Evolutionary conservation across 2,797 vertebrate genomes (phyloP).

Genomic region (Trichosurus vulpecula): DNA sequence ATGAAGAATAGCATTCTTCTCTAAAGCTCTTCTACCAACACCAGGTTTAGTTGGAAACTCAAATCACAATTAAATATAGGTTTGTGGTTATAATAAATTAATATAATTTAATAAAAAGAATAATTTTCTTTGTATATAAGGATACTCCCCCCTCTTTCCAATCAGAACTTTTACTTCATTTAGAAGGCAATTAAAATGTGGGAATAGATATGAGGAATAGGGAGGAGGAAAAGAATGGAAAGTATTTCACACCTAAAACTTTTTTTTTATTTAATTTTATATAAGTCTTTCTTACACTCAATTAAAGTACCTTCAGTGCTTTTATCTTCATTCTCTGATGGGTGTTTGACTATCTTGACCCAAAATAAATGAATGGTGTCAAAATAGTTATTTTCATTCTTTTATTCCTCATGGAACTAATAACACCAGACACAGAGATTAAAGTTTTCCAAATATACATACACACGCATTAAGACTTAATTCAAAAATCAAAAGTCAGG

Average conservation of each 20-base stretch:
- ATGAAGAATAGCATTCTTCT: no score
- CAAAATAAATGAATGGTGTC: constrained; percentile 73
- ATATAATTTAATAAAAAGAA: constrained; percentile 76
- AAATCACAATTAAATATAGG: constrained; percentile 62
- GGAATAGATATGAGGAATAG: constrained; percentile 49
- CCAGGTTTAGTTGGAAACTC: no score
- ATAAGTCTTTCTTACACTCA: no score
- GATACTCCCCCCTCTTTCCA: constrained; percentile 67
- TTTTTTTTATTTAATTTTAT: no score
- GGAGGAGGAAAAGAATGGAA: constrained; percentile 35
- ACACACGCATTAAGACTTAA: constrained; percentile 59
- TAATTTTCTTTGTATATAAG: constrained; percentile 74
- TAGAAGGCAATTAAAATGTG: constrained; percentile 74
- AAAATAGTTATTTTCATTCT: constrained; percentile 69
- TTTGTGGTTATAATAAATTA: constrained; percentile 75
- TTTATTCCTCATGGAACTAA: constrained; percentile 56
- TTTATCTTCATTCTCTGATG: constrained; percentile 62
- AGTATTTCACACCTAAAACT: constrained; percentile 64
- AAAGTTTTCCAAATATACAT: constrained; percentile 63
- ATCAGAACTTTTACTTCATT: constrained; percentile 77
- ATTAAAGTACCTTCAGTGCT: constrained; percentile 68
- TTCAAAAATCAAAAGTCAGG: constrained; percentile 65
- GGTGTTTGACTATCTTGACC: constrained; percentile 73
- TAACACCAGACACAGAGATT: constrained; percentile 55
- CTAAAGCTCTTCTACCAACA: no score